A percentile compares a stretch with the other conserved stretches of the same genome.
Conservation (phyloP, 1,140 invertebrate genomes). For the Solenopsis fugax region DNA sequence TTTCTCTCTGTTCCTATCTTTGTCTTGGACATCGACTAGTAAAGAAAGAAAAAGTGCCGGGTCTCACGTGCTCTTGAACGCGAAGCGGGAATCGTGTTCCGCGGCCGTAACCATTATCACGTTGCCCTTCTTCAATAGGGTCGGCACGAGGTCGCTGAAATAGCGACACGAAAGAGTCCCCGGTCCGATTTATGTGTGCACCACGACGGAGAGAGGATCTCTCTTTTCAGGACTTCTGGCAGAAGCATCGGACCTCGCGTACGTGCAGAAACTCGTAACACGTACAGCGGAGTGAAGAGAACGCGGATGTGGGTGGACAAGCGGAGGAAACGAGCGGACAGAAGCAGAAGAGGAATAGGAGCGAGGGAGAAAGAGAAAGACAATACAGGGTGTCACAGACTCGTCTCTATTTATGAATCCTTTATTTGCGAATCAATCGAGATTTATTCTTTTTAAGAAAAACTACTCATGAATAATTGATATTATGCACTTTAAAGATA, state of each 20-base stretch:
- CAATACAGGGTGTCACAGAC: slow-evolving; percentile 24
- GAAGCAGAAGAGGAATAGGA: background rate
- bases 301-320: slow-evolving; percentile 34
- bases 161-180: slow-evolving; percentile 68
- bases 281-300: background rate
- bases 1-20: slow-evolving; percentile 65
- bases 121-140: slow-evolving; percentile 70
- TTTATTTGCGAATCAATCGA: background rate
- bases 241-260: slow-evolving; percentile 64
- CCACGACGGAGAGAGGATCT: slow-evolving; percentile 44
- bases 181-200: slow-evolving; percentile 62
- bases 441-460: background rate
- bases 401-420: background rate
- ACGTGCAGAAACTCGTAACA: slow-evolving; percentile 54
- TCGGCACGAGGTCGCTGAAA: slow-evolving; percentile 69
- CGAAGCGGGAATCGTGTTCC: slow-evolving; percentile 67
- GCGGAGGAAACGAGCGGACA: slow-evolving; percentile 10
- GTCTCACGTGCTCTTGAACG: slow-evolving; percentile 35
- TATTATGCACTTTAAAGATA: background rate
- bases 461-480: background rate
- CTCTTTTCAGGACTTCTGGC: slow-evolving; percentile 54
- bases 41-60: background rate
- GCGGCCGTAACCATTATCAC: slow-evolving; percentile 69
- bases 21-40: slow-evolving; percentile 40
- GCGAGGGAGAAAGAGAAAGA: background rate